Base-by-base conservation (phyloP, 1,140 invertebrate species). In the Drosophila eugracilis region DNA sequence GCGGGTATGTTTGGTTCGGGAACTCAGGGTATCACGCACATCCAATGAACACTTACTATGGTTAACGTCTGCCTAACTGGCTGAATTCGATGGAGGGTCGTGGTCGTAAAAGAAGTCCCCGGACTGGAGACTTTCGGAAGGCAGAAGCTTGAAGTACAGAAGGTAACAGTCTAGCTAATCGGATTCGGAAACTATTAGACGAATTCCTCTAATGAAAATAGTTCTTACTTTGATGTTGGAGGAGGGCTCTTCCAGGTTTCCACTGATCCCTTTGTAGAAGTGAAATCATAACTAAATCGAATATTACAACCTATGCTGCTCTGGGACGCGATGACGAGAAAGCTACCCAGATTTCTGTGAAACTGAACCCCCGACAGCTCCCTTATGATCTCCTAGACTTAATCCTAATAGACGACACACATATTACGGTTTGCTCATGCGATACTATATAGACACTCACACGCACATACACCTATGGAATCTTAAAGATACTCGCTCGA, bases 11-110 rank as follows among this genome's bases (percentile, higher is more conserved):
- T 42, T 34, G 15, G 19, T 24, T 55, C 58, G 47, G 39, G 52
- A 66, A 77, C 36, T 58, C 42, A 80, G 41, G 59, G 58, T 85
- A 80, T 85, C 81, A 86, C 81, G 76, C 86, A 80, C 71, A 79
- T 44, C 54, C 26, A 83, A 81, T 81, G 57, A 78, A 80, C 78
- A 80, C 78, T 80, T 75, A 57, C 59, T 48, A 72, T 78, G 50
- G 72, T 53, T 72, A 72, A 72, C 52, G 34, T 36, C 55, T 45
- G 36, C 26, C 48, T 73, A 52, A 32, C 15, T 39, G 63, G 45
- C 59, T 52, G 15, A 24, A 42, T 65, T 10, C 44, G 28, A 66
- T 67, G 42, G 57, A 49, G 28, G 62, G 58, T 30, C 36, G 22
- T 37, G 54, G 34, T 39, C 34, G 24, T 49, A 7, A 5, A 48